Percentiles rank a stretch among this genome's conserved stretches.
Conservation (phyloP, 2,113 vertebrate genomes). For the Mohoua ochrocephala region DNA sequence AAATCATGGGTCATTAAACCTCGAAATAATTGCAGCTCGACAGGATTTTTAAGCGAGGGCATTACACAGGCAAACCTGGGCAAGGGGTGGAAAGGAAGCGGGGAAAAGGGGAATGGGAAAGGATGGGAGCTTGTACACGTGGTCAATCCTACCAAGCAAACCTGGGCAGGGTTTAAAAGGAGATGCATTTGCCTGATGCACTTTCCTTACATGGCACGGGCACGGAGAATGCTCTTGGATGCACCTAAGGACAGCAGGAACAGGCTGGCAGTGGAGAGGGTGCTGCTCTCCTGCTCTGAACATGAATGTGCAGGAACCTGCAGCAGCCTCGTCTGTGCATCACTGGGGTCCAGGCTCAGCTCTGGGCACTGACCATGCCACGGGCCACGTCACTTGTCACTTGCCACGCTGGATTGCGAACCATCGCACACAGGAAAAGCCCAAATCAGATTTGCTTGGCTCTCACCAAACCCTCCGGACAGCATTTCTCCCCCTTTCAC, state of each 20-base stretch:
- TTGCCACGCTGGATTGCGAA: not conserved
- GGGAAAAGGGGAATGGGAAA: not conserved
- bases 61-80: not conserved
- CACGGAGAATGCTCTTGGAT: not conserved
- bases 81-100: not conserved
- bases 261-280: accelerated
- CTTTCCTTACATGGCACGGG: accelerated
- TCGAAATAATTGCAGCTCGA: conserved; percentile 4
- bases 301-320: not conserved
- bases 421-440: not conserved
- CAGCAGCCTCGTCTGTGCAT: accelerated
- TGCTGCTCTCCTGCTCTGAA: not conserved
- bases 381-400: not conserved
- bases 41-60: not conserved
- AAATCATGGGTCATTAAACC: conserved; percentile 45
- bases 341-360: accelerated
- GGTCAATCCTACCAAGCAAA: not conserved
- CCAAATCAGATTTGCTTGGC: not conserved
- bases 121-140: not conserved
- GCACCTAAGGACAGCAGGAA: not conserved
- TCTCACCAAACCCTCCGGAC: not conserved
- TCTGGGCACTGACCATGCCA: not conserved
- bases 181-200: not conserved
- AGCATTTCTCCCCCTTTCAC: not conserved
- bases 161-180: not conserved